A percentile compares a stretch with the other conserved stretches of the same genome.
phyloP scores from a whole-genome alignment of 2,888 invertebrate species.

The Cynaeus angustus region DNA sequence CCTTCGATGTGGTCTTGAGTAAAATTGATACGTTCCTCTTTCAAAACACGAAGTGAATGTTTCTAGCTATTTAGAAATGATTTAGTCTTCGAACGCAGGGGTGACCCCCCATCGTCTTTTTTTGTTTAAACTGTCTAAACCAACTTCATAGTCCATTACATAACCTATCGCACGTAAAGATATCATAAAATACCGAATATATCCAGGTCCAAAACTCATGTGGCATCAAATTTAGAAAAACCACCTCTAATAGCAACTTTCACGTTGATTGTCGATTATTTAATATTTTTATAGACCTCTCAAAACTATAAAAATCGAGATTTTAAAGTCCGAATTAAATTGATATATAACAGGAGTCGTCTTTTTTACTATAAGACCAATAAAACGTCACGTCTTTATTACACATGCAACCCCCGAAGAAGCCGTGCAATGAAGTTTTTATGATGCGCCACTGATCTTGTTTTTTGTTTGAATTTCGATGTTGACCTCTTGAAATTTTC shows the following conservation, averaged over 20 bases:
- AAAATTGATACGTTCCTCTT: constrained; percentile 10
- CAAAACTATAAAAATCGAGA: constrained; percentile 20
- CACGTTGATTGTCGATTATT: constrained; percentile 44
- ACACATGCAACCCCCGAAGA: constrained; percentile 36
- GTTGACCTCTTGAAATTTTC: constrained; percentile 16
- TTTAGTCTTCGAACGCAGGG: constrained; percentile 48
- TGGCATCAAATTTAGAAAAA: constrained; percentile 42
- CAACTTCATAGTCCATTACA: constrained; percentile 54
- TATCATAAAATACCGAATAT: constrained; percentile 56
- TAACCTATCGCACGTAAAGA: constrained; percentile 56
- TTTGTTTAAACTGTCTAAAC: constrained; percentile 56
- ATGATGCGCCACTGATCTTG: constrained; percentile 18
- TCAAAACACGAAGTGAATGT: constrained; percentile 2
- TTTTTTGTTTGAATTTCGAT: constrained; percentile 11
- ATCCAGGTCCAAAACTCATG: constrained; percentile 53
- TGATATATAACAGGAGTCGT: constrained; percentile 13
- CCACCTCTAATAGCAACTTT: constrained; percentile 32
- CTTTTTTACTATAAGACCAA: constrained; percentile 20
- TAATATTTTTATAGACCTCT: constrained; percentile 39
- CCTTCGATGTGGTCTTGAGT: too few relatives aligned
- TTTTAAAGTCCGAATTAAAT: constrained; percentile 25
- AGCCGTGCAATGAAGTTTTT: constrained; percentile 34
- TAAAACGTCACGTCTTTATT: constrained; percentile 33
- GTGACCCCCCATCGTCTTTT: constrained; percentile 55
- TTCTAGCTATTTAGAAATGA: constrained; percentile 17